phyloP scores from a whole-genome alignment of 2,113 vertebrate genomes.

The Microtus richardsoni region DNA sequence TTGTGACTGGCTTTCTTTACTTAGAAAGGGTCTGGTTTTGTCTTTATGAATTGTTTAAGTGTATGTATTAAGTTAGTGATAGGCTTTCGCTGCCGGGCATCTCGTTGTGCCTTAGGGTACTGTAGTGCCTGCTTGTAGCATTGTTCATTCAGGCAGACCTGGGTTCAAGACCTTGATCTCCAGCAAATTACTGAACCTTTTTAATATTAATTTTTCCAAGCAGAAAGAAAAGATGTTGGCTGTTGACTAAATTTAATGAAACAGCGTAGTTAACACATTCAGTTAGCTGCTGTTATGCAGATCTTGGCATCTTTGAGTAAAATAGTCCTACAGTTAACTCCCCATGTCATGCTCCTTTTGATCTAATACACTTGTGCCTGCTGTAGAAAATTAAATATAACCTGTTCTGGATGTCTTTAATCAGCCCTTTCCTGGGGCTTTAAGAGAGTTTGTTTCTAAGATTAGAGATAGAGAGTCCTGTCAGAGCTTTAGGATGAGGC shows the following conservation, averaged over 20 bases:
- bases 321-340: background rate
- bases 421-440: background rate
- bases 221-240: background rate
- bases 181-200: background rate
- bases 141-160: background rate
- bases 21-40: constrained; percentile 15
- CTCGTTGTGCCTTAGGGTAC: background rate
- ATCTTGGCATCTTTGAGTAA: background rate
- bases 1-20: constrained; percentile 12
- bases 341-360: background rate
- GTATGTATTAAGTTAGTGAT: background rate
- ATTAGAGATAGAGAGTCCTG: background rate
- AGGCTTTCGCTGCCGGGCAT: background rate
- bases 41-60: constrained; percentile 9
- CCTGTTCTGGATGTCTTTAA: background rate
- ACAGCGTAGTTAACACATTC: background rate
- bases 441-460: background rate
- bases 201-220: background rate
- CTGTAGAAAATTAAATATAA: background rate
- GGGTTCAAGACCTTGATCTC: background rate
- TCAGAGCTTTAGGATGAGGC: background rate
- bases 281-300: background rate
- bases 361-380: background rate
- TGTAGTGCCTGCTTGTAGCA: background rate
- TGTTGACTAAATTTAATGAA: constrained; percentile 6